Evolutionary conservation across 2,888 invertebrate species (phyloP), one percentile per base, ranked within the genome.

Genomic region (Apamea epomidion): DNA sequence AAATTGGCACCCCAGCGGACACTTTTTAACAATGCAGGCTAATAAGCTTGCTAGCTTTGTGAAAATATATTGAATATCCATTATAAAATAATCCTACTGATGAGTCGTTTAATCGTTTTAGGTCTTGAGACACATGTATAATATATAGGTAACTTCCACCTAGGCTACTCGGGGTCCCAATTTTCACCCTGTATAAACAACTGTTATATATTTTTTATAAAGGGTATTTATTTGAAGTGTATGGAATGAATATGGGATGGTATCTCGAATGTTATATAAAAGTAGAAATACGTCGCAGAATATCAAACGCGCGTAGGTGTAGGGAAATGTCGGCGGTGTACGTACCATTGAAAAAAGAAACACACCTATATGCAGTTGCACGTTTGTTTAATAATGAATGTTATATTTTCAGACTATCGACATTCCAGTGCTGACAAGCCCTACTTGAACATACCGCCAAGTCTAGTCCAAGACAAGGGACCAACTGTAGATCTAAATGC

Each of bases 381-480:
- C 29, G 10, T 70, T 71, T 69, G n/a, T 72, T 80, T 82, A 78
- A 80, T 80, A 32, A 29, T 74, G 25, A 78, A 58, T 89, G 82
- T 90, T 91, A 79, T 83, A 81, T 90, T 95, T 96, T 87, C 97
- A 98, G 98, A 97, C 97, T 97, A 97, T 98, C 98, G 97, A 97
- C 97, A 97, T 97, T 97, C 97, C 97, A 97, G 96, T 95, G 97
- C 97, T 97, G 97, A 97, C 95, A 96, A 94, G 91, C 95, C 95
- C 91, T 93, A 93, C 91, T 92, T 92, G 91, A 94, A 94, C 88
- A 91, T 92, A 89, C 93, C 93, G 85, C 92, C 92, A 86, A 93
- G 89, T 88, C 89, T 91, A 87, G 89, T 90, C 82, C 94, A 93
- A 89, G 92, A 93, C 69, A 93, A 92, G 85, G 91, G 92, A 84